Percentiles rank a stretch among this genome's conserved stretches.
Conservation (phyloP, 2,888 invertebrate species). For the Rhamnusium bicolor region DNA sequence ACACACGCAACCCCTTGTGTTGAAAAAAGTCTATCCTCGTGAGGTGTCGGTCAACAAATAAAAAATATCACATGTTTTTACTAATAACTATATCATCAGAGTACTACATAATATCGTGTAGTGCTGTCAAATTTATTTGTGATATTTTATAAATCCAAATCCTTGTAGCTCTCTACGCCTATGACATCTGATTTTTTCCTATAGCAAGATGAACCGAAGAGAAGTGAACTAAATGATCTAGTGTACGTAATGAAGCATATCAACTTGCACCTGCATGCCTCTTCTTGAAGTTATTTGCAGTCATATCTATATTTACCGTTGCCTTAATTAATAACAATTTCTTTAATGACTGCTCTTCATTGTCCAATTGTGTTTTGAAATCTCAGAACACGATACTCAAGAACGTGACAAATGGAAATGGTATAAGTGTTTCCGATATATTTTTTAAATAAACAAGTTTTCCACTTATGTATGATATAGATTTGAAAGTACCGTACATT, state of each 20-base stretch:
- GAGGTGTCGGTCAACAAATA: too few relatives aligned
- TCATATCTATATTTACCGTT: slow-evolving; percentile 15
- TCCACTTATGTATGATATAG: not conserved
- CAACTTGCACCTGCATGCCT: slow-evolving; percentile 25
- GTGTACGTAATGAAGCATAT: slow-evolving; percentile 29
- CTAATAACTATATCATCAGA: too few relatives aligned
- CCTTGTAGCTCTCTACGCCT: slow-evolving; percentile 5
- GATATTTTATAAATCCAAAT: not conserved
- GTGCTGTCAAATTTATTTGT: too few relatives aligned
- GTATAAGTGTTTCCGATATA: not conserved
- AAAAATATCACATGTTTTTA: too few relatives aligned
- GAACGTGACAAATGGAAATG: not conserved
- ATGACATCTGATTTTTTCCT: not conserved
- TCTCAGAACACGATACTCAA: not conserved
- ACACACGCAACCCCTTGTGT: too few relatives aligned
- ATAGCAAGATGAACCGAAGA: slow-evolving; percentile 7
- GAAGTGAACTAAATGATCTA: slow-evolving; percentile 26
- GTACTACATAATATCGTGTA: too few relatives aligned
- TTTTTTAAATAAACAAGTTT: not conserved
- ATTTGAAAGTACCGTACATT: not conserved
- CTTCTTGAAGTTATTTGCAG: slow-evolving; percentile 16
- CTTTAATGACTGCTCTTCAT: slow-evolving; percentile 15
- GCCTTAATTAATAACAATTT: slow-evolving; percentile 35
- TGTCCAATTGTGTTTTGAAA: slow-evolving; percentile 9
- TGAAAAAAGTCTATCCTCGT: too few relatives aligned